Percentiles rank a stretch among this genome's conserved stretches.
Evolutionary conservation across 2,113 vertebrate species (phyloP).

Genomic region (Nipponia nippon): DNA sequence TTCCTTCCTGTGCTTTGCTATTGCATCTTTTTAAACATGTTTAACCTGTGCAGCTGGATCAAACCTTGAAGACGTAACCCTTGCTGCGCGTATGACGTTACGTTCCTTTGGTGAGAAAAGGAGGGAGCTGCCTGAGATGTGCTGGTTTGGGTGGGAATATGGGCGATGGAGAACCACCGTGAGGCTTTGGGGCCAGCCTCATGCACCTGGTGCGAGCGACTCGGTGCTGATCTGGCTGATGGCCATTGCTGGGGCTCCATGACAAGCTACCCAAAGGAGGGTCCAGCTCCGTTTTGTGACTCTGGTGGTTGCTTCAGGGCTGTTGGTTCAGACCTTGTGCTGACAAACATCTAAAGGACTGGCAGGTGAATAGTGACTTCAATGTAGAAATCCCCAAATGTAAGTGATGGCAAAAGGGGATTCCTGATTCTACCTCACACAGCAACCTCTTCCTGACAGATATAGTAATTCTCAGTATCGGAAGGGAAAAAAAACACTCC

Average conservation of each 20-base stretch:
- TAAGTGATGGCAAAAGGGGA: background rate
- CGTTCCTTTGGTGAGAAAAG: background rate
- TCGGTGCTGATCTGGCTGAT: accelerated
- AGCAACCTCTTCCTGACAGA: background rate
- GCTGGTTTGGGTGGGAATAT: background rate
- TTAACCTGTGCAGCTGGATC: background rate
- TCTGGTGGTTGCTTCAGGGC: background rate
- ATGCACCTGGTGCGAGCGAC: accelerated
- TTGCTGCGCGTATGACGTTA: accelerated
- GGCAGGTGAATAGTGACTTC: background rate
- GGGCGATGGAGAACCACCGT: background rate
- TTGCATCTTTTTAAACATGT: accelerated
- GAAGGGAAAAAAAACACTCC: background rate
- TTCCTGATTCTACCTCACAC: background rate
- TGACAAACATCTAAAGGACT: background rate
- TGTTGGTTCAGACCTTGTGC: background rate
- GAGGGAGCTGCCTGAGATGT: background rate
- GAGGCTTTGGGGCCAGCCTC: background rate
- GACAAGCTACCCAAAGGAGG: background rate
- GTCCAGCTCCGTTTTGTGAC: background rate
- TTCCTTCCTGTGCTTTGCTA: background rate
- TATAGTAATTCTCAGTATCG: background rate
- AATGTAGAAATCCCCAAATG: background rate
- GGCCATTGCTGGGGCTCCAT: background rate
- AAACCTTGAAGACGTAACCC: accelerated